Base-by-base conservation (phyloP, 2,888 invertebrate genomes). In the Drosophila melanosoma region DNA sequence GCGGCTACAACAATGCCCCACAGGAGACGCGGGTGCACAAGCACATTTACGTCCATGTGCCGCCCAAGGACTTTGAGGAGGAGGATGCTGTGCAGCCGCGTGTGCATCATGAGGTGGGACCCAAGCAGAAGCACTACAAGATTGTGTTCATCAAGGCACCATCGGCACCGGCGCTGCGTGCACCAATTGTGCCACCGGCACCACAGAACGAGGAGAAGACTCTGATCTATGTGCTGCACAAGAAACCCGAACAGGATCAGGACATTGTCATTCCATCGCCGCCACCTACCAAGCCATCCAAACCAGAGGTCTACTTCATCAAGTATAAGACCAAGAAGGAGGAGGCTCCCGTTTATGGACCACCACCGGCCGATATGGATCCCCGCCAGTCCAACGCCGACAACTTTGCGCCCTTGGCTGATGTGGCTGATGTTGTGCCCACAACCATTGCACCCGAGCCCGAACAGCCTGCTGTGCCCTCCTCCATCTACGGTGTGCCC, bases 141-240 rank as follows among this genome's bases (percentile, higher is more conserved):
- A 97, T 97, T 93, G 97, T 97, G 93, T 97, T 97, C 95, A 97
- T 97, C 94, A 97, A 97, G 94, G 97, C 97, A 58, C 97, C 97
- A 82, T 95, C 97, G 82, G 95, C 97, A 61, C 97, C 97, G 49
- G 95, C 96, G 60, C 96, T 97, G 54, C 95, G 96, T 72, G 96
- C 95, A 0, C 97, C 97, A 79, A 95, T 96, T 76, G 96, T 97
- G 81, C 96, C 97, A 64, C 94, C 96, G 29, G 95, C 96, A 91
- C 95, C 95, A 75, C 97, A 97, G 92, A 96, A 97, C 92, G 96
- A 97, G 94, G 96, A 97, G 93, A 97, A 97, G 94, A 97, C 97
- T 57, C 95, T 97, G 77, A 97, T 97, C 90, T 97, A 97, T 94
- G 97, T 97, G 51, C 93, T 97, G 93, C 97, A 97, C 89, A 97